These are phyloP conservation scores for Empidonax alnorum DNA, from an alignment of 2,113 vertebrate species.

Conservation along the genomic window DNA sequence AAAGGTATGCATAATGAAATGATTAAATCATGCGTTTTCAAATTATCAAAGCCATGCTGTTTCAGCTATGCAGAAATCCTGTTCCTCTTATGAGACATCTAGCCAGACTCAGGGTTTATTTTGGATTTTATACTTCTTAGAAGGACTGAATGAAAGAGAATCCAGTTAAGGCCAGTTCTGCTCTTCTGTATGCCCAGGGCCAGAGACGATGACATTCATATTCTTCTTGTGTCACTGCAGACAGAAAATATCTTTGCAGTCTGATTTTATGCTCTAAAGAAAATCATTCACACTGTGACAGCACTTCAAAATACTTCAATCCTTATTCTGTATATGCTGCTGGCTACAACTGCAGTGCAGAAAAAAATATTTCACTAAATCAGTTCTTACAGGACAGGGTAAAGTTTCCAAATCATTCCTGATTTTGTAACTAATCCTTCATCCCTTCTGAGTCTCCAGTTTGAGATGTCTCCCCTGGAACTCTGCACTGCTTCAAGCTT, in stretches of 20 bases:
- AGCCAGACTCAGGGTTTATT: slow-evolving; percentile 28
- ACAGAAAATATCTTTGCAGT: slow-evolving; percentile 59
- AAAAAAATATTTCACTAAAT: neutral
- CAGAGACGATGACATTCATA: slow-evolving; percentile 54
- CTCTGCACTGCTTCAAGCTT: neutral
- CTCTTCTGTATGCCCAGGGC: slow-evolving; percentile 16
- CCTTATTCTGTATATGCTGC: slow-evolving; percentile 51
- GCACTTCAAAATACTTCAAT: slow-evolving; percentile 67
- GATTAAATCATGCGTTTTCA: slow-evolving; percentile 59
- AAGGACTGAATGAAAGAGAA: neutral
- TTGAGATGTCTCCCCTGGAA: neutral
- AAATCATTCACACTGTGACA: slow-evolving; percentile 65
- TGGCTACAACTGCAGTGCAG: slow-evolving; percentile 47
- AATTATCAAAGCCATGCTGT: slow-evolving; percentile 54
- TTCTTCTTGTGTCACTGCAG: slow-evolving; percentile 42
- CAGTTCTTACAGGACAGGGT: neutral
- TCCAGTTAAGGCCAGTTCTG: slow-evolving; percentile 27
- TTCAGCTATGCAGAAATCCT: slow-evolving; percentile 52
- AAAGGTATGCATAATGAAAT: slow-evolving; percentile 63
- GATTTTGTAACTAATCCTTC: slow-evolving; percentile 17
- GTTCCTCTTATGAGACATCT: neutral
- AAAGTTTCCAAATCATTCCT: slow-evolving; percentile 31
- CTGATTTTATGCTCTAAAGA: slow-evolving; percentile 63
- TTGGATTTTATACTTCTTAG: slow-evolving; percentile 44
- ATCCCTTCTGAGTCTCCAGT: neutral